Percentiles rank a stretch among this genome's conserved stretches.
Evolutionary conservation across 2,888 invertebrate species (phyloP).

Genomic region (Parnassius orleans): DNA sequence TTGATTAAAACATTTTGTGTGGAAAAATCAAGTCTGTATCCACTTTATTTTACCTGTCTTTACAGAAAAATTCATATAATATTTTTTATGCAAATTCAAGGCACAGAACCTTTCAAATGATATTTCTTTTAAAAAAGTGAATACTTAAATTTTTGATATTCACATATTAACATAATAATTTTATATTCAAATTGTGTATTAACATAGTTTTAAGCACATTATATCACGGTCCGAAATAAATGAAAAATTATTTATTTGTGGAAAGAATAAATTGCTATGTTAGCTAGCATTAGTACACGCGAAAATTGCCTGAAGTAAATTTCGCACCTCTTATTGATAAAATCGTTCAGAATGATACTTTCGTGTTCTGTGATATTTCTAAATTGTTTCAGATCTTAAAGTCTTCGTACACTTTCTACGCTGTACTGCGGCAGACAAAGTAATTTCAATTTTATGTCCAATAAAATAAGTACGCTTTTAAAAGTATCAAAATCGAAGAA

Average conservation of each 20-base stretch:
- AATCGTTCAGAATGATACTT: neutral
- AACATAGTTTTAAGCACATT: neutral
- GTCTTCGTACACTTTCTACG: constrained; percentile 71
- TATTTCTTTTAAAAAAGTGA: no score
- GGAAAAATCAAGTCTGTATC: no score
- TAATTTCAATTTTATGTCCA: constrained; percentile 25
- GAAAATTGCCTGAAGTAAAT: neutral
- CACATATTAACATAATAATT: no score
- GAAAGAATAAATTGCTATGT: neutral
- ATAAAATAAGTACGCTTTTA: no score
- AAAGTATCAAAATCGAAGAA: neutral
- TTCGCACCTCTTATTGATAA: neutral
- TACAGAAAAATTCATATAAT: no score
- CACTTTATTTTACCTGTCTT: no score
- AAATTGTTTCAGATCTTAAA: constrained; percentile 60
- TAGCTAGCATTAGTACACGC: no score
- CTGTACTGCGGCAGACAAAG: constrained; percentile 67
- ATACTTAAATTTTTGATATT: no score
- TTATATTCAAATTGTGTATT: no score
- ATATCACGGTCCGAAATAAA: neutral
- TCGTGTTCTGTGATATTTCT: neutral
- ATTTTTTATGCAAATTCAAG: no score
- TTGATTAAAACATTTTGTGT: no score
- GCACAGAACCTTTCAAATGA: no score
- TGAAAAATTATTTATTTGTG: neutral